These are phyloP conservation scores for Sipha flava DNA, from an alignment of 1,140 invertebrate genomes.

Conservation along the genomic window DNA sequence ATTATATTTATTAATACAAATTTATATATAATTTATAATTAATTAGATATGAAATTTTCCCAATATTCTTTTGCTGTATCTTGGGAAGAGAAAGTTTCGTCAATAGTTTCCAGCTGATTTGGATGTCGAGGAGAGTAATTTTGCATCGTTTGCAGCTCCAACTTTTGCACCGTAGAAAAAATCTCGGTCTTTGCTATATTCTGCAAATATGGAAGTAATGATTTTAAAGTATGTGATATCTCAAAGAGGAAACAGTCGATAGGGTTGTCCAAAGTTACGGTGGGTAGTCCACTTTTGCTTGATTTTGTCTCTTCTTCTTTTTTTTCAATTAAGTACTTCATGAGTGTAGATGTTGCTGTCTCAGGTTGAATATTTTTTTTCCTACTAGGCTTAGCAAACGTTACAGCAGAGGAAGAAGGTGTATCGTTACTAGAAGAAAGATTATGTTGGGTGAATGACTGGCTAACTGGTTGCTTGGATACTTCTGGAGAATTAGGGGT, in stretches of 20 bases:
- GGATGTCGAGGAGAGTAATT: not conserved
- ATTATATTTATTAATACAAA: no score
- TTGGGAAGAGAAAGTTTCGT: no score
- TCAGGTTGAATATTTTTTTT: constrained; percentile 3
- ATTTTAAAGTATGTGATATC: not conserved
- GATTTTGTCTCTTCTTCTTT: not conserved
- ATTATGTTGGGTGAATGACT: not conserved
- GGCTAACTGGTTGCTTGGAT: not conserved
- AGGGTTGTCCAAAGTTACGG: constrained; percentile 10
- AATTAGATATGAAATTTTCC: no score
- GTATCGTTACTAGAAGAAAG: not conserved
- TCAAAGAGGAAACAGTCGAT: not conserved
- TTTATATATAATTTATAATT: no score
- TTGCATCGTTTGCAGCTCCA: not conserved
- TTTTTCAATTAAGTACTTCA: not conserved
- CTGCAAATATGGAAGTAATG: not conserved
- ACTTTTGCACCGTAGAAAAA: constrained; percentile 14
- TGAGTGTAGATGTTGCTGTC: not conserved
- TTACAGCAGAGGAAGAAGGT: not conserved
- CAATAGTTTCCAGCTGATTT: not conserved
- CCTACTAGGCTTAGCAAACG: not conserved
- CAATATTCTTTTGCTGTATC: no score
- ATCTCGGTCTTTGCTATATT: not conserved
- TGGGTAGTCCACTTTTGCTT: not conserved
- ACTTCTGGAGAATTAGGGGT: not conserved